Base-by-base conservation (phyloP, 2,888 invertebrate genomes). In the Dryococelus australis region DNA sequence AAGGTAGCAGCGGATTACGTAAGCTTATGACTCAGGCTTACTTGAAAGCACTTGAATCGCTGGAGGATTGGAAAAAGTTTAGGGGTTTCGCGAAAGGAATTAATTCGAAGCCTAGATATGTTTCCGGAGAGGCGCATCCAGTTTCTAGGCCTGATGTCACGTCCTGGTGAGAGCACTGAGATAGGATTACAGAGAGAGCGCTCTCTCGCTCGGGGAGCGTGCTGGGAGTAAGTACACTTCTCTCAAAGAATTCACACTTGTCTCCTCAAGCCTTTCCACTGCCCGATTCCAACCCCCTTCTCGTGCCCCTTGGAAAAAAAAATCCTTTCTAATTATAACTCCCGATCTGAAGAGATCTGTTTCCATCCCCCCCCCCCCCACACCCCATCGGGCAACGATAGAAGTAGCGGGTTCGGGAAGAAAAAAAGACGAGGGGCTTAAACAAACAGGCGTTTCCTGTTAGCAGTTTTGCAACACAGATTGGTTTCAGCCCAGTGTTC, bases 311-410 rank as follows among this genome's bases (percentile, higher is more conserved):
- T n/a, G 8, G 8, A 20, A 65, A 65, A 8, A 20, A 24, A 65
- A 65, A 20, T 12, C 16, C 65, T n/a, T 65, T n/a, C 65, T n/a
- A 20, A 65, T 65, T 65, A 12, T 24, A n/a, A n/a, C 65, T 65
- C 65, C 65, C 65, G n/a, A 65, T 65, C 65, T 24, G 65, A 65
- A 65, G n/a, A 65, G 65, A 65, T 65, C 65, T 65, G 65, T 65
- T n/a, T 65, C 65, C n/a, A n/a, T 65, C 16, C 16, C 16, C 16
- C n/a, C 8, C 35, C 35, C 2, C 35, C 16, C 16, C n/a, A 3
- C 35, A 1, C 2, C 35, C 35, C 35, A 4, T 35, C 4, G 24
- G 2, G 13, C n/a, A 12, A 8, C 65, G 8, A n/a, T 3, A 24
- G n/a, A 65, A 16, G 24, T 2, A 16, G 65, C 24, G 16, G 65